Evolutionary conservation across 2,797 vertebrate species (phyloP), one percentile per base, ranked within the genome.

Genomic region (Pangasius macronema): DNA sequence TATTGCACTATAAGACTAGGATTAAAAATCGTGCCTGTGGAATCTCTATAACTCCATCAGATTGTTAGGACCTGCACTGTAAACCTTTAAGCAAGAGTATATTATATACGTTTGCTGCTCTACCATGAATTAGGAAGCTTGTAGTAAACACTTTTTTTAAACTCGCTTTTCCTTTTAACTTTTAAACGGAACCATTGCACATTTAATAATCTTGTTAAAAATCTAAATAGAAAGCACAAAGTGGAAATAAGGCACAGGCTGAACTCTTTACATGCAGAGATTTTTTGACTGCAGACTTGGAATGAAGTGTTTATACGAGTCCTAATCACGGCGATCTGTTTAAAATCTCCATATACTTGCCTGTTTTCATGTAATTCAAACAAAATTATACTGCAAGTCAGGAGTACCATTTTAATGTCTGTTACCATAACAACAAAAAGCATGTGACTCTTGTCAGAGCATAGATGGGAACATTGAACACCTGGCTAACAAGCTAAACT

Each of bases 21-120:
- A 80, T 80, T 80, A 57, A 80, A 80, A 57, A 79, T 13, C 33
- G 5, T 81, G 22, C 24, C 36, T 63, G n/a, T 63, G 14, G 27
- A 82, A 65, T 73, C 53, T 18, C n/a, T 55, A 5, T 46, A 46
- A 57, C 67, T 82, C 81, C 9, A 0, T 42, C 22, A 55, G 46
- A 20, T 39, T 33, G 68, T 36, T 81, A 27, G 22, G 7, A 57
- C 42, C n/a, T 39, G 57, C 36, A 63, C 27, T 85, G 57, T 61
- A 82, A 81, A 57, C 63, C 70, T 72, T 91, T 81, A 92, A 92
- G 39, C 39, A 39, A 93, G 89, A 87, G 91, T 90, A 42, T 86
- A 67, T 89, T 27, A 2, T 65, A 10, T 10, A 65, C 81, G 81
- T 89, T 79, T 80, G 46, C 42, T 89, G 42, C 86, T 87, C 68